Evolutionary conservation across 2,888 invertebrate genomes (phyloP).

Genomic region (Parascotia fuliginaria): DNA sequence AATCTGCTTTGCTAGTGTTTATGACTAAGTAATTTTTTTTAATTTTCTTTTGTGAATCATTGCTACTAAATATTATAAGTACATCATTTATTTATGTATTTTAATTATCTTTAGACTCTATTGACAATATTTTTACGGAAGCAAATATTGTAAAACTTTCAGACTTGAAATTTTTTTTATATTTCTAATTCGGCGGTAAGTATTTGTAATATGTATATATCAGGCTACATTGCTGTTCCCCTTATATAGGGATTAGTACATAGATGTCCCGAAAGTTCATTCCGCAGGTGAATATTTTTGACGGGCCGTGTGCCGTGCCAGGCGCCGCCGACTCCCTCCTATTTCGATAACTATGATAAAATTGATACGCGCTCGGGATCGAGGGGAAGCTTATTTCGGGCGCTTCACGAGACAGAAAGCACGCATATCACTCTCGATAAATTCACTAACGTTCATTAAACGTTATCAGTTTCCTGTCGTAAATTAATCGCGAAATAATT

Average conservation of each 20-base stretch:
- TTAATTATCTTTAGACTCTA: no score
- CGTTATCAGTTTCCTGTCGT: constrained; percentile 28
- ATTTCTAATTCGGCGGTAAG: constrained; percentile 1
- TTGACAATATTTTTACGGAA: no score
- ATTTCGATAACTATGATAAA: constrained; percentile 63
- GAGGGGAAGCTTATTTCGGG: constrained; percentile 58
- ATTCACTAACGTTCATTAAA: constrained; percentile 18
- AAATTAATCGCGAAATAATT: constrained; percentile 34
- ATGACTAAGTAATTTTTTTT: neutral
- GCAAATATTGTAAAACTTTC: no score
- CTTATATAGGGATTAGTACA: constrained; percentile 29
- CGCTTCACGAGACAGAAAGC: constrained; percentile 39
- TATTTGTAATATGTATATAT: constrained; percentile 6
- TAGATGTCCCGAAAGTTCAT: constrained; percentile 34
- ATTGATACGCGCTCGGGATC: constrained; percentile 66
- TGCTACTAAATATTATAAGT: no score
- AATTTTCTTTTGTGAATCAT: neutral
- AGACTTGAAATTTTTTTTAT: no score
- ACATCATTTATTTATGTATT: no score
- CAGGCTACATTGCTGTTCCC: constrained; percentile 17
- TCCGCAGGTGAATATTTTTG: constrained; percentile 49
- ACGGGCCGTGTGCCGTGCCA: constrained; percentile 67
- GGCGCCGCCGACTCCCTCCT: constrained; percentile 68
- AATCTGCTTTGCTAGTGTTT: neutral
- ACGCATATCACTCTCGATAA: constrained; percentile 34